These are phyloP conservation scores for Xiphias gladius DNA, from an alignment of 2,113 vertebrate genomes.

Conservation along the genomic window DNA sequence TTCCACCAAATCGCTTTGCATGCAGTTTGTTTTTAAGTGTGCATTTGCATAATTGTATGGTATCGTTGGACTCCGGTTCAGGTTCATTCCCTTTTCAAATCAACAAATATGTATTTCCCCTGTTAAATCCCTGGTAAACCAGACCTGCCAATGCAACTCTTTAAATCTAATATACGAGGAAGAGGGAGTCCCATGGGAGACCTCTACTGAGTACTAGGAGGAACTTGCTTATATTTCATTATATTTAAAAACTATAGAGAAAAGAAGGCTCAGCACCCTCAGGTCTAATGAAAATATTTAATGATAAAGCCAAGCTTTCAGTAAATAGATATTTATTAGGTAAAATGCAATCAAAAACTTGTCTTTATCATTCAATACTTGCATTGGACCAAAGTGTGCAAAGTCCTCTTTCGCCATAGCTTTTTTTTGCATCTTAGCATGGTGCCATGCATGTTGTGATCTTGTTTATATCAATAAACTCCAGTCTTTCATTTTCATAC, in stretches of 20 bases:
- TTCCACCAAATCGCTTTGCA: conserved; percentile 57
- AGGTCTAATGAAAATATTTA: background rate
- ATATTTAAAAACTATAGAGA: conserved; percentile 19
- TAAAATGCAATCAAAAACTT: background rate
- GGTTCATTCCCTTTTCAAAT: conserved; percentile 74
- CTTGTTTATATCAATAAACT: background rate
- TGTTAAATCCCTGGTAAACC: conserved; percentile 60
- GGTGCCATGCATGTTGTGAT: background rate
- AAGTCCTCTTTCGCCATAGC: background rate
- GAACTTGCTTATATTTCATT: conserved; percentile 35
- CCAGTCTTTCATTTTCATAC: background rate
- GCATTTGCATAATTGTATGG: conserved; percentile 84
- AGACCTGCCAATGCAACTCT: conserved; percentile 63
- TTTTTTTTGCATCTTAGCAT: background rate
- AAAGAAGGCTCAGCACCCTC: background rate
- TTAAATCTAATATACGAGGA: conserved; percentile 33
- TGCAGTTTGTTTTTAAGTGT: conserved; percentile 66
- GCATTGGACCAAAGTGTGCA: background rate
- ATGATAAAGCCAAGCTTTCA: background rate
- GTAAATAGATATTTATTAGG: background rate
- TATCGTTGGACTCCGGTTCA: conserved; percentile 77
- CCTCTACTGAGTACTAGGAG: conserved; percentile 9
- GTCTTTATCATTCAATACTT: background rate
- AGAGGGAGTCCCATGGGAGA: conserved; percentile 49
- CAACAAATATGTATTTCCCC: conserved; percentile 73